Base-by-base conservation (phyloP, 2,797 vertebrate species). In the Lycodopsis pacificus region DNA sequence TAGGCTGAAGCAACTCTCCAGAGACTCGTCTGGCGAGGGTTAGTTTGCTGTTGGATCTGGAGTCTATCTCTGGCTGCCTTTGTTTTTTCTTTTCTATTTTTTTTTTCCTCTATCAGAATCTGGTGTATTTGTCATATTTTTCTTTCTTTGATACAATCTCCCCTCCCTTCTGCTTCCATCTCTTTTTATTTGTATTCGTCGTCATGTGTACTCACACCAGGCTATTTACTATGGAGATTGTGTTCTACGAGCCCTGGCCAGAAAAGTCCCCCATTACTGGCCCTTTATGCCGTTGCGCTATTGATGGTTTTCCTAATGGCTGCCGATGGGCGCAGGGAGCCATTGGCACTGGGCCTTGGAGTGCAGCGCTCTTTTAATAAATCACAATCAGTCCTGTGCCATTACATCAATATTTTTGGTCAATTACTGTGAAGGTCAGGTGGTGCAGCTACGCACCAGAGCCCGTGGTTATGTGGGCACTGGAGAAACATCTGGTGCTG, bases 341-440 rank as follows among this genome's bases (percentile, higher is more conserved):
- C 94, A 96, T 96, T 99, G 98, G 97, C 98, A 97, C 96, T 86
- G 95, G 95, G 97, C 97, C 97, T 96, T 94, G 95, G 96, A 97
- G 96, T 95, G 93, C 95, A 95, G 95, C 91, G 95, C 95, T 92
- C 93, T 97, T 98, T 98, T 97, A 98, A 99, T 99, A 98, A 99
- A 99, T 99, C 98, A 98, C 97, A 98, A 99, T 99, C 98, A 99
- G 97, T 96, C 96, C 95, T 93, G 95, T 97, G 97, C 97, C 97
- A 97, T 97, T 97, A 97, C 97, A 97, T 98, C 98, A 97, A 99
- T 99, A 98, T 97, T 98, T 98, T 97, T 96, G 96, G 97, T 98
- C 97, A 99, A 98, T 99, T 99, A 98, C 97, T 95, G 95, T 96
- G 97, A 98, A 99, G 97, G 97, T 98, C 97, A 97, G 96, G 96